A percentile compares a stretch with the other conserved stretches of the same genome.
These are phyloP conservation scores for Elanus axillaris DNA, from an alignment of 2,113 vertebrate genomes.

Conservation along the genomic window DNA sequence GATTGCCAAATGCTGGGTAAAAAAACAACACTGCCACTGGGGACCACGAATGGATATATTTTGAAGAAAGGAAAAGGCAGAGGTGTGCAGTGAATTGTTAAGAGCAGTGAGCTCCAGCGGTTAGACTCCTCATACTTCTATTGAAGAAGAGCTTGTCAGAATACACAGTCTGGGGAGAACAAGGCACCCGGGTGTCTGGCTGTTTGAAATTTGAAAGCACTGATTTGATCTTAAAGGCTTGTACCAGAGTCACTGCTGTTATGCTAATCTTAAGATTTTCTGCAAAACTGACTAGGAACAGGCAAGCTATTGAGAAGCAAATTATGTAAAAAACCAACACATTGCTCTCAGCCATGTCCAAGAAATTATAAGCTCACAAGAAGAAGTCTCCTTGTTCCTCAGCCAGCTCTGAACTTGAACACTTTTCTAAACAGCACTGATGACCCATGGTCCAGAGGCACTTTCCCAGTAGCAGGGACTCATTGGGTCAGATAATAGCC, in stretches of 20 bases:
- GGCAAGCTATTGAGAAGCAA: not conserved
- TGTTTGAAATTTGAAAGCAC: not conserved
- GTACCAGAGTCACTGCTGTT: not conserved
- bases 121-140: not conserved
- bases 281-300: not conserved
- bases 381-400: not conserved
- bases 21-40: fast-evolving
- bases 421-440: not conserved
- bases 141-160: not conserved
- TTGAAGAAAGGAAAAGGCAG: not conserved
- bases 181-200: not conserved
- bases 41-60: not conserved
- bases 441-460: not conserved
- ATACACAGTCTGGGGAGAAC: not conserved
- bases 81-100: not conserved
- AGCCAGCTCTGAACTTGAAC: not conserved
- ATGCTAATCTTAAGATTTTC: not conserved
- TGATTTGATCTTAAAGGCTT: not conserved
- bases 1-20: not conserved
- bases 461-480: not conserved
- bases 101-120: not conserved
- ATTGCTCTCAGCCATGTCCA: not conserved
- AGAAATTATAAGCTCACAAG: not conserved
- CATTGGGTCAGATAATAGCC: not conserved
- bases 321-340: not conserved